Base-by-base conservation (phyloP, 2,113 vertebrate genomes). In the Psettodes erumei region DNA sequence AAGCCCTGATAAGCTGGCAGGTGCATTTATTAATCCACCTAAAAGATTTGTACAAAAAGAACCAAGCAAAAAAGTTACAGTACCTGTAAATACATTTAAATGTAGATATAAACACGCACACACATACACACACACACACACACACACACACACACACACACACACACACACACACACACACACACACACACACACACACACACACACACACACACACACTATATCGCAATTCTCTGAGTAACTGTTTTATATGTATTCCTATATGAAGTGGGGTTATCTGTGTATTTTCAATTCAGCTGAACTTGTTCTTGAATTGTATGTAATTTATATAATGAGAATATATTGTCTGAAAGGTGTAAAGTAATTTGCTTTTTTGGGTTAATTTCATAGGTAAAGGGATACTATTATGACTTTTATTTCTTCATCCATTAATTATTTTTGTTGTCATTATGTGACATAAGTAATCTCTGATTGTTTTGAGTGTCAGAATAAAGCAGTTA, bases 401-500 rank as follows among this genome's bases (percentile, higher is more conserved):
- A 83, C 53, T 84, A 85, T 68, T 79, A 85, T 82, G 54, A 69
- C 51, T 81, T 65, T 56, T 33, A n/a, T 87, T 88, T 48, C 30
- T 81, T 90, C 77, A 37, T 76, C 84, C 81, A 89, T 82, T 59
- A 71, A 43, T 80, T 67, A 8, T 88, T 89, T 89, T 71, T 90
- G 87, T 88, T 92, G 91, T 92, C 86, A 85, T 84, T 80, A 85
- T 91, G 89, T 92, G 88, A 85, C 89, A 89, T 88, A 86, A 88
- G 82, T 92, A 87, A 87, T 43, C 86, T 87, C 79, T 88, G 88
- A 87, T 88, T 93, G 89, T 89, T 93, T 91, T 89, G 84, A 88
- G 88, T 92, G 91, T 94, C 86, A 84, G 88, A 92, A 93, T 94
- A 93, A 94, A 94, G 69, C 79, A 72, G 85, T 90, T 90, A 84